These are phyloP conservation scores for Pachymerium ferrugineum DNA, from an alignment of 2,888 invertebrate species.

Conservation along the genomic window DNA sequence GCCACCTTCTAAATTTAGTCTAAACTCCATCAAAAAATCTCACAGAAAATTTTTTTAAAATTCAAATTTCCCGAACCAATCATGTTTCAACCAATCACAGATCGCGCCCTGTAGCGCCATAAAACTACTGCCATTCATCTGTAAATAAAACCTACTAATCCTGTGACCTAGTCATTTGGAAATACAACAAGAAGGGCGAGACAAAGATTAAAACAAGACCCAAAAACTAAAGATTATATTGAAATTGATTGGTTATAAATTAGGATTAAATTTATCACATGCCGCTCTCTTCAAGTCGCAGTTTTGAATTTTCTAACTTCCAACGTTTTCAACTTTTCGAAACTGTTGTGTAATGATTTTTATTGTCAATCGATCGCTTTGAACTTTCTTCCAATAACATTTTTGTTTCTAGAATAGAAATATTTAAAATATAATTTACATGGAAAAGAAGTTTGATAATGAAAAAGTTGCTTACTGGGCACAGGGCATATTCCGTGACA, in stretches of 20 bases:
- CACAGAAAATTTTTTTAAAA: too few species aligned
- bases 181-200: background rate
- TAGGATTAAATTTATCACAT: too few species aligned
- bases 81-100: background rate
- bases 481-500: constrained; percentile 91
- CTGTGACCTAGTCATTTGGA: constrained; percentile 19
- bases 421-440: background rate
- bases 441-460: background rate
- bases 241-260: too few species aligned
- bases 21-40: too few species aligned
- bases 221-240: too few species aligned
- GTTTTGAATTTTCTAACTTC: constrained; percentile 55
- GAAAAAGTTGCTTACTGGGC: constrained; percentile 51
- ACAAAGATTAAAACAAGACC: background rate
- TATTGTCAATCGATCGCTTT: constrained; percentile 52
- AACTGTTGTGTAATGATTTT: constrained; percentile 51
- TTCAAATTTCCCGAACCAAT: background rate
- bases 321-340: constrained; percentile 82
- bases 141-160: constrained; percentile 27
- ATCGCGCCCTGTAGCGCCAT: background rate
- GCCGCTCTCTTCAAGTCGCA: background rate
- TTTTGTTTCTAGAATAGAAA: constrained; percentile 39
- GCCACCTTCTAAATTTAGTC: too few species aligned
- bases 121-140: background rate
- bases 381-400: constrained; percentile 41